phyloP scores from a whole-genome alignment of 2,797 vertebrate species.

The Petrocephalus sullivani region DNA sequence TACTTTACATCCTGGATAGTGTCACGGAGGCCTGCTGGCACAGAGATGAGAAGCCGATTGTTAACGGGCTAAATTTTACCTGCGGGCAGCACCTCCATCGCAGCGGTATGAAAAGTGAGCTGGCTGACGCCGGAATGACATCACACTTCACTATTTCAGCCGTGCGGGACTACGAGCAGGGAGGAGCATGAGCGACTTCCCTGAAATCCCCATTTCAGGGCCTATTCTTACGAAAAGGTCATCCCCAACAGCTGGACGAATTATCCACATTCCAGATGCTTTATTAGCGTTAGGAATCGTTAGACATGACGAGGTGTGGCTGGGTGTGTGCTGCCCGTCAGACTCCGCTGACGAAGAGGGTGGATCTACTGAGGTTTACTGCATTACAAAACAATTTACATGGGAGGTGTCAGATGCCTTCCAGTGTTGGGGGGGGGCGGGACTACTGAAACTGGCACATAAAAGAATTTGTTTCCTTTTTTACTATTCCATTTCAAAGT shows the following conservation, averaged over 20 bases:
- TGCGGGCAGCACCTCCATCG: neutral
- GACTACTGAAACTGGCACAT: neutral
- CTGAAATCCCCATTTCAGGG: neutral
- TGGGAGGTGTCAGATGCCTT: neutral
- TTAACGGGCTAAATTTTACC: conserved; percentile 2
- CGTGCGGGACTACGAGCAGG: neutral
- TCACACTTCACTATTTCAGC: neutral
- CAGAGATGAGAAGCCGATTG: neutral
- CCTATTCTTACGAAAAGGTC: neutral
- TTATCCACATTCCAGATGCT: neutral
- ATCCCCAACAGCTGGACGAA: neutral
- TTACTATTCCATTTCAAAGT: neutral
- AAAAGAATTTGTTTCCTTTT: neutral
- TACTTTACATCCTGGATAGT: neutral
- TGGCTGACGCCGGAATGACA: neutral
- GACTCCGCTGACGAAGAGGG: neutral
- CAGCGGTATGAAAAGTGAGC: neutral
- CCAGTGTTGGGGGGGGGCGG: neutral
- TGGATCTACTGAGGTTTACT: neutral
- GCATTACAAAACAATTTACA: neutral
- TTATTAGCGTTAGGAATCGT: neutral
- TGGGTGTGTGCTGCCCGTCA: neutral
- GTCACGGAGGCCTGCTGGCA: neutral
- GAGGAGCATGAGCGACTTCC: neutral
- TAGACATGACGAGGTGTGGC: neutral